Base-by-base conservation (phyloP, 2,113 vertebrate genomes). In the Indri indri region DNA sequence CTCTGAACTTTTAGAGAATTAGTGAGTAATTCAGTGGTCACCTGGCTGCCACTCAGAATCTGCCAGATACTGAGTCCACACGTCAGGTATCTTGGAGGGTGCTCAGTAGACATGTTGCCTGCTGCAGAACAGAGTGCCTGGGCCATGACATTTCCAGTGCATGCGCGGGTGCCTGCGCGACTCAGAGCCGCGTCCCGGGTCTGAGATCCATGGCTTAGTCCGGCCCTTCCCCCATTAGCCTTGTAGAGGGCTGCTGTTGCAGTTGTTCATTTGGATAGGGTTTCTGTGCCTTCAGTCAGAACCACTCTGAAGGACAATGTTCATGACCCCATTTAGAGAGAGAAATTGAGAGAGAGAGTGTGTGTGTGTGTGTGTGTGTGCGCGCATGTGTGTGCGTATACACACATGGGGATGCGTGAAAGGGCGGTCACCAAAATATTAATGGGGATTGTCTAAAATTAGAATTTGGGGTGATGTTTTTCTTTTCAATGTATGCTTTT, bases 271-370 rank as follows among this genome's bases (percentile, higher is more conserved):
- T 81, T 45, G 59, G 54, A 74, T 93, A 2, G 52, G 85, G 14
- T 68, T 90, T 89, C 66, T 83, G 54, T 91, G 80, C 94, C 93
- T 91, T 89, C n/a, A 40, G 11, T 88, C 65, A 52, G 74, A 94
- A 57, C 68, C 92, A 83, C 92, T 57, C 34, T 63, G 22, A 95
- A 94, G 94, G 70, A 52, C 18, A 5, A 25, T 93, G 34, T 96
- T 87, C 96, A 93, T 92, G 84, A 87, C 87, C 84, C 63, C 97
- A 96, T 94, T 86, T 42, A 91, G 66, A 88, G 87, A 94, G 25
- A 86, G 25, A 84, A 59, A n/a, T 27, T 20, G 74, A 54, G 42
- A 71, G 87, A 65, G 70, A 20, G 91, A 11, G 57, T 27, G 47
- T 37, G 88, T 27, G 52, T 25, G 45, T 17, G 14, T 20, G 76